phyloP scores from a whole-genome alignment of 2,888 invertebrate species.

The Tholera decimalis region DNA sequence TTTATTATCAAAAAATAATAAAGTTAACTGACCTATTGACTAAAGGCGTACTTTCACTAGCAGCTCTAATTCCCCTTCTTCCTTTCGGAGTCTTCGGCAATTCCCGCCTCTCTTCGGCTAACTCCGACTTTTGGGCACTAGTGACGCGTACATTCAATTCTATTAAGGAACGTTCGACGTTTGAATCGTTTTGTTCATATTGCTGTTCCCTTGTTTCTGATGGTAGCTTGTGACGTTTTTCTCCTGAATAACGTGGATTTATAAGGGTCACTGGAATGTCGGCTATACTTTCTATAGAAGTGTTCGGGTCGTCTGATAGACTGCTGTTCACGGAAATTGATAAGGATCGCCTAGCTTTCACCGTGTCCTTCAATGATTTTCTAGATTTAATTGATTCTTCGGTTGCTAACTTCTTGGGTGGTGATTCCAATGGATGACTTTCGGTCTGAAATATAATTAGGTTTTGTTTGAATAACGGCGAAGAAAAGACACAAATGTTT shows the following conservation, averaged over 20 bases:
- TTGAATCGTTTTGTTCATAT: constrained; percentile 7
- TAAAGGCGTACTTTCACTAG: constrained; percentile 74
- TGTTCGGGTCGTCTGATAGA: constrained; percentile 85
- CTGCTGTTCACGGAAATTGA: constrained; percentile 87
- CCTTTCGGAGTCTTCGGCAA: constrained; percentile 79
- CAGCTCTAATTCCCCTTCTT: constrained; percentile 75
- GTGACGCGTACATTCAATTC: constrained; percentile 38
- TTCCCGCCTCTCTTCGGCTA: constrained; percentile 53
- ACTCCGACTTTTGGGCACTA: constrained; percentile 38
- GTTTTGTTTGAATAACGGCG: too few relatives aligned
- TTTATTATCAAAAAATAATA: neutral
- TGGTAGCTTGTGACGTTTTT: constrained; percentile 53
- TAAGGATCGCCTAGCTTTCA: constrained; percentile 81
- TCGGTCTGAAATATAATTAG: constrained; percentile 78
- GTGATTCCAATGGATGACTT: constrained; percentile 78
- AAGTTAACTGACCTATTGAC: constrained; percentile 72
- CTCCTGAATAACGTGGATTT: constrained; percentile 81
- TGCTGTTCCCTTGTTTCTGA: constrained; percentile 15
- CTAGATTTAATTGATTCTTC: constrained; percentile 72
- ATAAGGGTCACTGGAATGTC: constrained; percentile 85
- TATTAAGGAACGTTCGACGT: constrained; percentile 25
- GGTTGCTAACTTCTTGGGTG: constrained; percentile 80
- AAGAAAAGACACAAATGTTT: too few relatives aligned
- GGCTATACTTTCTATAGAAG: constrained; percentile 86
- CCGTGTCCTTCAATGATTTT: constrained; percentile 83